Evolutionary conservation across 1,140 invertebrate genomes (phyloP).

Genomic region (Sarcophaga peregrina): DNA sequence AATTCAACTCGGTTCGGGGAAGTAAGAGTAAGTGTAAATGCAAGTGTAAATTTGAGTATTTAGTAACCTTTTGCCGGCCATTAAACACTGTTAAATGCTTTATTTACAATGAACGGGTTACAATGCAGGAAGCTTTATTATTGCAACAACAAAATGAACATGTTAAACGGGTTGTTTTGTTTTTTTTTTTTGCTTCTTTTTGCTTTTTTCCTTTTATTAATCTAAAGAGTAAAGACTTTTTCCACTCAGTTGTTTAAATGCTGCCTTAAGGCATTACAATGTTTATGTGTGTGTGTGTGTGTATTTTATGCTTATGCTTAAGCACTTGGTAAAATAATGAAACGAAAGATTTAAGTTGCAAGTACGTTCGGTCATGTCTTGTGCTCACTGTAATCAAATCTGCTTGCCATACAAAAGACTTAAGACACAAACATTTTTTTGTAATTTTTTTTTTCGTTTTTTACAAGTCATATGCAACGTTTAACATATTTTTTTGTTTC

Average conservation of each 20-base stretch:
- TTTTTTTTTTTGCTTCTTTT: not conserved
- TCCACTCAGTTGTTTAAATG: not conserved
- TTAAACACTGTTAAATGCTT: conserved; percentile 15
- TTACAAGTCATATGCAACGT: no score
- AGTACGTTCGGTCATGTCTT: not conserved
- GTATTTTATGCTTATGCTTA: not conserved
- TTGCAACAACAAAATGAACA: not conserved
- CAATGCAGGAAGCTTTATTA: conserved; percentile 35
- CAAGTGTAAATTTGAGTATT: not conserved
- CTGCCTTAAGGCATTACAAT: not conserved
- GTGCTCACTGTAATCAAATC: not conserved
- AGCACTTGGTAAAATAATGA: conserved; percentile 8
- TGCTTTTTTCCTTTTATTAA: no score
- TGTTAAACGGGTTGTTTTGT: conserved; percentile 25
- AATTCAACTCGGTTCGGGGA: no score
- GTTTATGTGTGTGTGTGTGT: not conserved
- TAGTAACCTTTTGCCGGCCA: conserved; percentile 3
- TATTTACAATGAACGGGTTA: conserved; percentile 12
- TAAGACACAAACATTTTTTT: no score
- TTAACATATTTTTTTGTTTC: no score
- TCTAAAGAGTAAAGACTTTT: no score
- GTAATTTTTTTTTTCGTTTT: no score
- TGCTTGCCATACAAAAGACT: not conserved
- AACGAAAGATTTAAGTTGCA: conserved; percentile 34
- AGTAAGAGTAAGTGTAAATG: no score